Conservation (phyloP, 1,140 invertebrate species). For the Nylanderia fulva region DNA sequence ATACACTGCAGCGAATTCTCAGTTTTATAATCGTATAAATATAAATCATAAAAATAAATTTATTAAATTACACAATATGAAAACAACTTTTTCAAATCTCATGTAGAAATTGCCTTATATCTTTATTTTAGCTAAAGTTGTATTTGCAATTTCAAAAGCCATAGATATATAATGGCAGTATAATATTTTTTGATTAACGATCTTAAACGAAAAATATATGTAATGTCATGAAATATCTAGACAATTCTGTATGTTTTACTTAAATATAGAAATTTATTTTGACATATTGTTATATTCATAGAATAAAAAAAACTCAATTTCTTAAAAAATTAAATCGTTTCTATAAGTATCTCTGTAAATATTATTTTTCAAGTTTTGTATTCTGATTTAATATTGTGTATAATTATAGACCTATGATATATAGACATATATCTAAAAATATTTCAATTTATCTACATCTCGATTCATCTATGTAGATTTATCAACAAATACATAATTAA, state of each 20-base stretch:
- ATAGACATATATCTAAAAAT: slow-evolving; percentile 15
- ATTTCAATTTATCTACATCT: slow-evolving; percentile 10
- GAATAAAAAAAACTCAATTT: neutral
- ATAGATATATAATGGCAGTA: slow-evolving; percentile 37
- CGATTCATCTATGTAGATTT: slow-evolving; percentile 24
- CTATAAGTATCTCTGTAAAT: neutral
- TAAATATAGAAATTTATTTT: slow-evolving; percentile 4
- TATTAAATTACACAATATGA: neutral
- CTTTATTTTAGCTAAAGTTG: neutral
- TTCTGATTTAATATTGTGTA: slow-evolving; percentile 9
- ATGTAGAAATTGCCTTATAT: neutral
- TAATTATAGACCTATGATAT: neutral
- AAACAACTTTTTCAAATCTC: neutral
- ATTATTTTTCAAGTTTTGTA: slow-evolving; percentile 7
- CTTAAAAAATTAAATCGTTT: neutral
- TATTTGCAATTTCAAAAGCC: slow-evolving; percentile 21
- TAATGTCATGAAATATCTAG: neutral
- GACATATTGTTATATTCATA: neutral
- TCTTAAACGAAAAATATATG: neutral
- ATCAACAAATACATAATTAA: slow-evolving; percentile 33
- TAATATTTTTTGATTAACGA: slow-evolving; percentile 26
- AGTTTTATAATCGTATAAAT: slow-evolving; percentile 11
- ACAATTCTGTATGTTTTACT: neutral
- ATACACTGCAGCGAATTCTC: neutral
- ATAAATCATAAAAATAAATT: neutral